Conservation (phyloP, 2,113 vertebrate genomes). For the Microtus pennsylvanicus region DNA sequence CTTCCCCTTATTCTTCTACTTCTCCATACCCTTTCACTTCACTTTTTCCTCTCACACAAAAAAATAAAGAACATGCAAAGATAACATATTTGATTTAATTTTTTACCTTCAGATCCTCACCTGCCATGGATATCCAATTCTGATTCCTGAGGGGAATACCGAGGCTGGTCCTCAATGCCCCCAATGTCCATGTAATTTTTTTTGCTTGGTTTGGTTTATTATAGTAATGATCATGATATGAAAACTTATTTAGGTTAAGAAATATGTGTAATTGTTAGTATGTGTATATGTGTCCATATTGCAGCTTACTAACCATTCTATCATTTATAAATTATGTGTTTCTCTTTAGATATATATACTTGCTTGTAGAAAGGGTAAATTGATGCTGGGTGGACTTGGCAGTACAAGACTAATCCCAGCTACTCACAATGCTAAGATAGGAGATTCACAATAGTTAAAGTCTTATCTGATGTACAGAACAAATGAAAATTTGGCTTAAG, state of each 20-base stretch:
- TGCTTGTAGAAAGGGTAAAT: neutral
- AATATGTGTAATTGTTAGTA: neutral
- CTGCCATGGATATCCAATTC: too few relatives aligned
- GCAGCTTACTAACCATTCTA: neutral
- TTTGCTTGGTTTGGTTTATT: neutral
- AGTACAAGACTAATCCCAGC: neutral
- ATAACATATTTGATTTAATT: too few relatives aligned
- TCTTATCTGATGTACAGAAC: neutral
- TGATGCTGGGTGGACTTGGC: neutral
- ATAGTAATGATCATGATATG: neutral
- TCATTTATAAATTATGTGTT: neutral
- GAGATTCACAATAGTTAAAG: neutral
- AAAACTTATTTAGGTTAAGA: neutral
- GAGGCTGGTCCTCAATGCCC: too few relatives aligned
- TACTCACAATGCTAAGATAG: neutral
- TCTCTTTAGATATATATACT: neutral
- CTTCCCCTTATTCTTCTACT: too few relatives aligned
- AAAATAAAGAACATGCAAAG: too few relatives aligned
- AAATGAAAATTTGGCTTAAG: neutral
- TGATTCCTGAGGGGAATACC: too few relatives aligned
- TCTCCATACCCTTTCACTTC: too few relatives aligned
- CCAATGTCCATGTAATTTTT: neutral
- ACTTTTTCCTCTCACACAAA: too few relatives aligned
- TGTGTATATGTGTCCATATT: neutral
- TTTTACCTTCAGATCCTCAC: too few relatives aligned